Evolutionary conservation across 2,113 vertebrate species (phyloP).

Genomic region (Sapayoa aenigma): DNA sequence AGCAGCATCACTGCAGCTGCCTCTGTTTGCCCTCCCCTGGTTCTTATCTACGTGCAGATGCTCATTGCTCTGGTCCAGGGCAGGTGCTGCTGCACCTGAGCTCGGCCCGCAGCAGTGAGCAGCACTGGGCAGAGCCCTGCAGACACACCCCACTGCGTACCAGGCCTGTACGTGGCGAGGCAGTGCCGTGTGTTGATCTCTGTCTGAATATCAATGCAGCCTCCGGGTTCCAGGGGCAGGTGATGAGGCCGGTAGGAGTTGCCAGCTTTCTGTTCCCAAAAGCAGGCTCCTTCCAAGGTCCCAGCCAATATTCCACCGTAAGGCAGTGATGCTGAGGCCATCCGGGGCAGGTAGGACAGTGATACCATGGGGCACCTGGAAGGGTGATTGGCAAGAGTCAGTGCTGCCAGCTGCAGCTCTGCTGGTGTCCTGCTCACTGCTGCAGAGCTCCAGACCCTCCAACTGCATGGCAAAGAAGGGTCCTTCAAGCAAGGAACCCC

Average conservation of each 20-base stretch:
- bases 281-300: conserved; percentile 88
- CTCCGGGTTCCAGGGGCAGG: conserved; percentile 83
- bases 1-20: not conserved
- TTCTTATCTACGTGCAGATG: not conserved
- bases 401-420: not conserved
- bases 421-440: not conserved
- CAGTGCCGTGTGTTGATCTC: conserved; percentile 89
- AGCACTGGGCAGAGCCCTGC: not conserved
- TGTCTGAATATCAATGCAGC: conserved; percentile 89
- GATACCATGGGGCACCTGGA: conserved; percentile 90
- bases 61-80: not conserved
- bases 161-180: conserved; percentile 89
- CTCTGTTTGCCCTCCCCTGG: not conserved
- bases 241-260: conserved; percentile 82
- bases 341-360: conserved; percentile 85
- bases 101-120: not conserved
- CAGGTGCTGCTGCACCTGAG: not conserved
- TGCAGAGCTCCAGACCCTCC: not conserved
- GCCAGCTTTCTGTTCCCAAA: conserved; percentile 86
- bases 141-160: conserved; percentile 22
- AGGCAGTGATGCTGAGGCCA: conserved; percentile 82
- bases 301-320: conserved; percentile 89
- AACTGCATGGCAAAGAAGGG: not conserved
- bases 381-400: not conserved
- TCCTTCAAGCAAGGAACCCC: not conserved